These are phyloP conservation scores for Solea solea DNA, from an alignment of 2,113 vertebrate species.

Conservation along the genomic window DNA sequence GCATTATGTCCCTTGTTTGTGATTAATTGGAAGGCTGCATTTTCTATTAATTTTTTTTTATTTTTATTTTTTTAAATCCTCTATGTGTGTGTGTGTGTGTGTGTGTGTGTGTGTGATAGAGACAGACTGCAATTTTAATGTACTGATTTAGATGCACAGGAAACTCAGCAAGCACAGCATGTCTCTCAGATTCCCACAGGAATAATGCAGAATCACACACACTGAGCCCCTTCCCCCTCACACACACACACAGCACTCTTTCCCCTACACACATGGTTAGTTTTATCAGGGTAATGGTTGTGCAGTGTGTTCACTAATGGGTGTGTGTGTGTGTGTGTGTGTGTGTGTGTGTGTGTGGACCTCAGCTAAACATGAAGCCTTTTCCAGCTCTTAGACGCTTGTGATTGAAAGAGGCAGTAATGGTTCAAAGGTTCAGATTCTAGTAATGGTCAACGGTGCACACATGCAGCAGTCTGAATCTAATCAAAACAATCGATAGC, in stretches of 20 bases:
- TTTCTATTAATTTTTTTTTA: slow-evolving; percentile 64
- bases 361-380: slow-evolving; percentile 44
- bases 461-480: slow-evolving; percentile 9
- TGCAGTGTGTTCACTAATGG: slow-evolving; percentile 61
- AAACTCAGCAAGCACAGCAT: slow-evolving; percentile 52
- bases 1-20: slow-evolving; percentile 8
- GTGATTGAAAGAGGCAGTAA: slow-evolving; percentile 40
- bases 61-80: slow-evolving; percentile 32
- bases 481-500: slow-evolving; percentile 38
- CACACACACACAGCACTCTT: slow-evolving; percentile 51
- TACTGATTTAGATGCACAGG: slow-evolving; percentile 72
- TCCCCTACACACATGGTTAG: slow-evolving; percentile 75
- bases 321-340: not conserved
- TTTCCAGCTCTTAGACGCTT: slow-evolving; percentile 36
- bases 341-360: not conserved
- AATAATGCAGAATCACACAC: slow-evolving; percentile 49
- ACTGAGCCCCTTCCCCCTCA: slow-evolving; percentile 34
- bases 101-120: slow-evolving; percentile 21
- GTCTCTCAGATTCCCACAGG: slow-evolving; percentile 61
- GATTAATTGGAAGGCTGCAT: slow-evolving; percentile 66
- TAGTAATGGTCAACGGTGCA: slow-evolving; percentile 36
- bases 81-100: slow-evolving; percentile 26
- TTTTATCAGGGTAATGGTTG: slow-evolving; percentile 73
- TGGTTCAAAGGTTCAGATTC: slow-evolving; percentile 62
- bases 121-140: slow-evolving; percentile 66